phyloP scores from a whole-genome alignment of 2,888 invertebrate genomes.

The Archaeoteleia sp. region DNA sequence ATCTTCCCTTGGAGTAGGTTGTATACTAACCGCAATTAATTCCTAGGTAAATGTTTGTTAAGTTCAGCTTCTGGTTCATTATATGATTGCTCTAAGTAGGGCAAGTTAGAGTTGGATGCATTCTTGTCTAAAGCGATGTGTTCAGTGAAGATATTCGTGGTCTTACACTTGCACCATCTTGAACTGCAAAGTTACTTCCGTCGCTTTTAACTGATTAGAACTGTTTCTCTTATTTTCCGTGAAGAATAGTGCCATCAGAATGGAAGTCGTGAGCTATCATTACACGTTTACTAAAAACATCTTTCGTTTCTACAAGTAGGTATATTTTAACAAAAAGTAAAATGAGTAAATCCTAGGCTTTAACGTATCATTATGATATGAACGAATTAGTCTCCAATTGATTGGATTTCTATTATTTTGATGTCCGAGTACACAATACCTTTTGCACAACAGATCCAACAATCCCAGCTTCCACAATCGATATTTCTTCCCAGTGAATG shows the following conservation, averaged over 20 bases:
- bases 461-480: too few species aligned
- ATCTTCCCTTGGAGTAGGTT: neutral
- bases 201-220: constrained; percentile 57
- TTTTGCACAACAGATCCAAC: too few species aligned
- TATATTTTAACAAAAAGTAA: constrained; percentile 36
- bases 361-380: too few species aligned
- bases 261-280: constrained; percentile 43
- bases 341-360: too few species aligned
- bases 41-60: too few species aligned
- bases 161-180: constrained; percentile 38
- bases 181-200: constrained; percentile 41
- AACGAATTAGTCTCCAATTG: too few species aligned
- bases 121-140: constrained; percentile 32
- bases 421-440: too few species aligned
- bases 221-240: constrained; percentile 46
- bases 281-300: constrained; percentile 41
- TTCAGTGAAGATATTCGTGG: constrained; percentile 37
- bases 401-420: too few species aligned
- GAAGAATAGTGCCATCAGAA: constrained; percentile 52
- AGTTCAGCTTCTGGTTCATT: too few species aligned
- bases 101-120: constrained; percentile 28
- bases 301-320: constrained; percentile 30
- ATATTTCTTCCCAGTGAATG: too few species aligned
- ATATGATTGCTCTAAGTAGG: constrained; percentile 32
- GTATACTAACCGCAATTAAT: constrained; percentile 20